Conservation (phyloP, 2,113 vertebrate species). For the Phylloscopus whistleri region DNA sequence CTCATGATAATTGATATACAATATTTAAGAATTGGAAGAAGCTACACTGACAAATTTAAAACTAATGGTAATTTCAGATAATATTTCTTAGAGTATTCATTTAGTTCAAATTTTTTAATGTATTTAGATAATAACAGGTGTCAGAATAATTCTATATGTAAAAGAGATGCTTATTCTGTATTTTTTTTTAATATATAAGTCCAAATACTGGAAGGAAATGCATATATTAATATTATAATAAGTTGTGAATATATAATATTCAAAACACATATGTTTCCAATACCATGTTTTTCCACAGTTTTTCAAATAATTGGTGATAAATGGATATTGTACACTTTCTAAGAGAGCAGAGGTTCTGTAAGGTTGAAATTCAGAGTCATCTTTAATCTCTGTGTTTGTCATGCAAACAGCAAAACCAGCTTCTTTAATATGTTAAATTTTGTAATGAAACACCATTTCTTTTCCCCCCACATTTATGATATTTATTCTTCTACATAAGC, state of each 20-base stretch:
- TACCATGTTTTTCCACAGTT: not conserved
- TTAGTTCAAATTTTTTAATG: not conserved
- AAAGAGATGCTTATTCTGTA: not conserved
- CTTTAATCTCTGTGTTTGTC: not conserved
- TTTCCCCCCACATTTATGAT: fast-evolving
- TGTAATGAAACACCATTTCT: not conserved
- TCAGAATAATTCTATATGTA: not conserved
- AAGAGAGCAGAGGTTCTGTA: not conserved
- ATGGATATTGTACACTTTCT: not conserved
- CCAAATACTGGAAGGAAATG: not conserved
- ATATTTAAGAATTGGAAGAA: not conserved
- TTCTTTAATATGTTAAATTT: not conserved
- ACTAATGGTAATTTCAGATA: not conserved
- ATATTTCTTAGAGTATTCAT: not conserved
- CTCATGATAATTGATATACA: not conserved
- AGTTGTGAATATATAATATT: not conserved
- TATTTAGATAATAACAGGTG: not conserved
- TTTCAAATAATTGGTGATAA: not conserved
- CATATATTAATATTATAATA: not conserved
- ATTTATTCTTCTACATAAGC: not conserved
- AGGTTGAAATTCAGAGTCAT: not conserved
- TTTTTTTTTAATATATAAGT: not conserved
- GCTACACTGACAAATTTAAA: not conserved
- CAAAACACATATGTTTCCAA: not conserved
- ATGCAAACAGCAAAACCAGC: not conserved